Base-by-base conservation (phyloP, 2,797 vertebrate species). In the Adrianichthys oophorus region DNA sequence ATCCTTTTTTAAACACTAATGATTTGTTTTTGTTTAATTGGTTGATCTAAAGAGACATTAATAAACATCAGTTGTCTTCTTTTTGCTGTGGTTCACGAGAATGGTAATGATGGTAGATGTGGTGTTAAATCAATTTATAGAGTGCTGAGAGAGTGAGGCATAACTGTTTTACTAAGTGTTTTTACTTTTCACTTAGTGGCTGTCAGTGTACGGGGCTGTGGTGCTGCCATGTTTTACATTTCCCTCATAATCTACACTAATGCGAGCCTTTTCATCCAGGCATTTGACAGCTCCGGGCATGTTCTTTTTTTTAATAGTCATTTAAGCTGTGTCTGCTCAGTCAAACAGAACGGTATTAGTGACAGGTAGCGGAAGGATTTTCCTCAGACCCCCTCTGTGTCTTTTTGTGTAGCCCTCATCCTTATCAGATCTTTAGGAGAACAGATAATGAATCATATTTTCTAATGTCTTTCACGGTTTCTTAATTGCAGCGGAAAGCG, bases 391-490 rank as follows among this genome's bases (percentile, higher is more conserved):
- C 17, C 24, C 52, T 55, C 43, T 13, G 41, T 53, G 29, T 62
- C 15, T 72, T 59, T 80, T 83, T 76, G 65, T 82, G 72, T 71
- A 52, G 49, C 49, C 41, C 18, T 19, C 59, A 72, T 79, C 67
- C 61, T 83, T 77, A 56, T 80, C 78, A 64, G 64, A 69, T 79
- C 52, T 77, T 71, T 65, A 56, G 70, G 29, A 62, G 49, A 79
- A 62, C 21, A 45, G 65, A 87, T 84, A 72, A 76, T 72, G 63
- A 85, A 77, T 72, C 79, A 60, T 71, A 59, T 69, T 62, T 73
- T 74, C 54, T 57, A 72, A 84, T 83, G 72, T 76, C 68, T 86
- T 87, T 86, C 80, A 88, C 75, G 76, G 74, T 74, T 81, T 88
- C 89, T 91, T 90, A 89, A 87, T 85, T 86, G 75, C 62, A 57